phyloP scores from a whole-genome alignment of 2,888 invertebrate species.

The Gerris lacustris region DNA sequence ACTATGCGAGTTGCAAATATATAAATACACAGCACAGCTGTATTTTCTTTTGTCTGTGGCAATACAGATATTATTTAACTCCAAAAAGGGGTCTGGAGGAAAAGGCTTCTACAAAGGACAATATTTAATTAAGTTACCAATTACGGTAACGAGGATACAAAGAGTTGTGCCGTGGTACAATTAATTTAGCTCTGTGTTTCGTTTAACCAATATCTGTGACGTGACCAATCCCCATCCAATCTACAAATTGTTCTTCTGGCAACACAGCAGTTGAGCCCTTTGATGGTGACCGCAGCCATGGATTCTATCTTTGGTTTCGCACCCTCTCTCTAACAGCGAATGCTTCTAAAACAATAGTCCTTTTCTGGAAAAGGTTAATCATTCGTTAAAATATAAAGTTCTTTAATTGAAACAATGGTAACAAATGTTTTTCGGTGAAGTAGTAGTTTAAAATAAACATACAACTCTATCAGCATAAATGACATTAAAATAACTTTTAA shows the following conservation, averaged over 20 bases:
- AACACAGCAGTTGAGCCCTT: not conserved
- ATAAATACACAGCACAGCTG: not conserved
- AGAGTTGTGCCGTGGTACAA: not conserved
- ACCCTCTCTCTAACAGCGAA: too few species aligned
- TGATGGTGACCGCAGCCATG: not conserved
- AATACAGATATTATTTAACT: not conserved
- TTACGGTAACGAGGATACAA: not conserved
- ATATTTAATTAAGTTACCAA: constrained; percentile 5
- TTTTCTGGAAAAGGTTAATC: too few species aligned
- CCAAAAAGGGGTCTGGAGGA: not conserved
- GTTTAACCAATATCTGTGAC: not conserved
- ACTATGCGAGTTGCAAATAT: too few species aligned
- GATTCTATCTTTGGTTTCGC: not conserved
- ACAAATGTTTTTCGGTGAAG: too few species aligned
- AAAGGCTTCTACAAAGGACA: not conserved
- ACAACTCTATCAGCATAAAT: too few species aligned
- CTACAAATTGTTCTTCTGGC: not conserved
- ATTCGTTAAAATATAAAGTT: too few species aligned
- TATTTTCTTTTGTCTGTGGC: not conserved
- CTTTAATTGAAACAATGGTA: too few species aligned
- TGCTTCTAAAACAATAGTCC: too few species aligned
- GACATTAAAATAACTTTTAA: too few species aligned
- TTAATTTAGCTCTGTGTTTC: not conserved
- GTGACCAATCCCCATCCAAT: not conserved
- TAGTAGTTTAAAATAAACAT: too few species aligned